phyloP scores from a whole-genome alignment of 2,888 invertebrate species.

The Andrena fulva region DNA sequence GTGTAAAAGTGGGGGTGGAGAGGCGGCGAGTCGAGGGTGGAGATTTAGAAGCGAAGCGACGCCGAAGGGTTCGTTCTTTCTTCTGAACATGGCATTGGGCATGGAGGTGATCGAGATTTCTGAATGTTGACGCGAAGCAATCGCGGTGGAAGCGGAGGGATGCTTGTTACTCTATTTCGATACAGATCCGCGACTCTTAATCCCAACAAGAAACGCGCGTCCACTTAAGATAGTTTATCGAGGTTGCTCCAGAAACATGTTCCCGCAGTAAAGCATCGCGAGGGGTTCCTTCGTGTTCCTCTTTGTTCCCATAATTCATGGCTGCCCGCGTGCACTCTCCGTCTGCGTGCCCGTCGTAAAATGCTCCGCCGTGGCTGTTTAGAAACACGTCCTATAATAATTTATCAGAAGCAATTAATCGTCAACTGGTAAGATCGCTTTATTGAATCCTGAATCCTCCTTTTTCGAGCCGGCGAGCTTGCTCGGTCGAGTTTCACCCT shows the following conservation, averaged over 20 bases:
- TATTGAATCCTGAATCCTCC: slow-evolving; percentile 35
- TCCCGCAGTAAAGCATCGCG: neutral
- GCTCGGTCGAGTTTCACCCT: slow-evolving; percentile 21
- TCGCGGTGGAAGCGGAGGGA: neutral
- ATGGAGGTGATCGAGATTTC: too few species aligned
- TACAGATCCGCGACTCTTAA: neutral
- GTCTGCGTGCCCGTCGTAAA: neutral
- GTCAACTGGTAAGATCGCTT: slow-evolving; percentile 40
- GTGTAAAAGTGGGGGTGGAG: too few species aligned
- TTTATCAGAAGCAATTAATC: slow-evolving; percentile 51
- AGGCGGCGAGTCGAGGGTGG: too few species aligned
- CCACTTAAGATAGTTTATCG: slow-evolving; percentile 4
- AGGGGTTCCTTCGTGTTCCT: neutral
- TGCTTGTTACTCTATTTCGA: neutral
- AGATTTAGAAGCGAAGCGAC: too few species aligned
- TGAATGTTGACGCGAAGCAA: too few species aligned
- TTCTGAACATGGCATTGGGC: too few species aligned
- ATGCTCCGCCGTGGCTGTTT: slow-evolving; percentile 24
- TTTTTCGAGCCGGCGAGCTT: neutral
- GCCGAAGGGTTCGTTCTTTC: too few species aligned
- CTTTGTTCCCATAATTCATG: slow-evolving; percentile 17
- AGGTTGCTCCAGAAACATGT: neutral
- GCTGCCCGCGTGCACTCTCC: neutral
- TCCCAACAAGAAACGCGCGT: neutral
- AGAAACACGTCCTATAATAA: slow-evolving; percentile 40